These are phyloP conservation scores for Tribolium castaneum DNA, from an alignment of 1,140 invertebrate species.

Conservation along the genomic window DNA sequence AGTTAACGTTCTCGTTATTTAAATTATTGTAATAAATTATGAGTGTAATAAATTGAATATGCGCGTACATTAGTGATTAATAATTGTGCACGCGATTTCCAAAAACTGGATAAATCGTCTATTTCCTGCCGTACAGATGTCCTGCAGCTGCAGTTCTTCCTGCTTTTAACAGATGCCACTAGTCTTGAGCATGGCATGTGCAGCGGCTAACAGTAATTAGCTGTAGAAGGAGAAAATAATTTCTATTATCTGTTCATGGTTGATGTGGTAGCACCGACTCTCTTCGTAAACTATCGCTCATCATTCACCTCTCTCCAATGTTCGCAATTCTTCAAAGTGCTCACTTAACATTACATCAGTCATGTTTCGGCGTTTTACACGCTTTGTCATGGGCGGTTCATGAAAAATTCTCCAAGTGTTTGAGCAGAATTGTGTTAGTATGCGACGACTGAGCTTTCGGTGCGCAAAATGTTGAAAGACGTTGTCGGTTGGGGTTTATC, in stretches of 20 bases:
- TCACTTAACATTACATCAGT: slow-evolving; percentile 20
- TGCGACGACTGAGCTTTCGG: neutral
- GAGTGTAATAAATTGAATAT: neutral
- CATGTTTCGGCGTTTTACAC: slow-evolving; percentile 3
- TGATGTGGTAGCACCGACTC: slow-evolving; percentile 3
- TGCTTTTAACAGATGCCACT: slow-evolving; percentile 9
- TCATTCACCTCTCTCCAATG: slow-evolving; percentile 24
- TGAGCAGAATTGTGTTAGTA: neutral
- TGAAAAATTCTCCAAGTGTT: neutral
- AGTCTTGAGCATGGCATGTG: neutral
- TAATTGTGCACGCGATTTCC: neutral
- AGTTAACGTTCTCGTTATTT: neutral
- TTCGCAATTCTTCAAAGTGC: slow-evolving; percentile 19
- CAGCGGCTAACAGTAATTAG: slow-evolving; percentile 8
- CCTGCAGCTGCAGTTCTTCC: slow-evolving; percentile 2
- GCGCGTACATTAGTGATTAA: neutral
- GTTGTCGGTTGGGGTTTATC: neutral
- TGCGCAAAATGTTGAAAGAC: slow-evolving; percentile 1
- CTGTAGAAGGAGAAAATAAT: slow-evolving; percentile 14
- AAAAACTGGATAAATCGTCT: neutral
- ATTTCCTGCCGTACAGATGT: slow-evolving; percentile 1
- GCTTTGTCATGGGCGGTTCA: neutral
- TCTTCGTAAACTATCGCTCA: slow-evolving; percentile 14
- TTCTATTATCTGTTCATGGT: slow-evolving; percentile 13
- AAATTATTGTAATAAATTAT: neutral